Conservation (phyloP, 2,797 vertebrate genomes). For the Nasua narica region DNA sequence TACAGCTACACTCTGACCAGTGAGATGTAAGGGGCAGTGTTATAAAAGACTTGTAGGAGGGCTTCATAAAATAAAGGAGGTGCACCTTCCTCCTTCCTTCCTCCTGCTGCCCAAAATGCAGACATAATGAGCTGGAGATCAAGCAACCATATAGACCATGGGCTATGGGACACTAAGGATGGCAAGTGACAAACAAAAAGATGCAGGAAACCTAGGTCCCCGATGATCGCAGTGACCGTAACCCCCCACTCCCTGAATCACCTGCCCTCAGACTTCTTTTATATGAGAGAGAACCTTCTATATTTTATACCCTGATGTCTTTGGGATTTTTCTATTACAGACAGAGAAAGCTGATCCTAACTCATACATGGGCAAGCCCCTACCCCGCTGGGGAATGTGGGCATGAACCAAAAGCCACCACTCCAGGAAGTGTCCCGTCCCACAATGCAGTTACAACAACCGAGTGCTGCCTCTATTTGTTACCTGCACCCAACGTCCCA, state of each 20-base stretch:
- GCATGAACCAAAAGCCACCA: neutral
- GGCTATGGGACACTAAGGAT: neutral
- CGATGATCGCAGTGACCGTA: neutral
- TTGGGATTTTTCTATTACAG: neutral
- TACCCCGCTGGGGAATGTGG: neutral
- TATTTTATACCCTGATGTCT: neutral
- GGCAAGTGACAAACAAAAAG: neutral
- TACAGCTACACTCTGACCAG: neutral
- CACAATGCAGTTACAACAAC: rapidly evolving
- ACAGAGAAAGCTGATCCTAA: neutral
- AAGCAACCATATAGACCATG: neutral
- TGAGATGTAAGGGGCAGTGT: neutral
- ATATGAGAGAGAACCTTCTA: neutral
- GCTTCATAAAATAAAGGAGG: neutral
- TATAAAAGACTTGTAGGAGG: neutral
- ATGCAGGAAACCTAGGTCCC: neutral
- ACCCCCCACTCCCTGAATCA: neutral
- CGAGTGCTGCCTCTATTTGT: neutral
- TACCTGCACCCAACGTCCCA: neutral
- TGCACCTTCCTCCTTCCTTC: neutral
- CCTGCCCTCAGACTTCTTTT: neutral
- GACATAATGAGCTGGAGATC: neutral
- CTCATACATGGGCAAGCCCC: neutral
- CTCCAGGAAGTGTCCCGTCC: neutral
- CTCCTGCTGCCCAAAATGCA: neutral